These are phyloP conservation scores for Dreissena rostriformis DNA, from an alignment of 1,140 invertebrate species.

Conservation along the genomic window DNA sequence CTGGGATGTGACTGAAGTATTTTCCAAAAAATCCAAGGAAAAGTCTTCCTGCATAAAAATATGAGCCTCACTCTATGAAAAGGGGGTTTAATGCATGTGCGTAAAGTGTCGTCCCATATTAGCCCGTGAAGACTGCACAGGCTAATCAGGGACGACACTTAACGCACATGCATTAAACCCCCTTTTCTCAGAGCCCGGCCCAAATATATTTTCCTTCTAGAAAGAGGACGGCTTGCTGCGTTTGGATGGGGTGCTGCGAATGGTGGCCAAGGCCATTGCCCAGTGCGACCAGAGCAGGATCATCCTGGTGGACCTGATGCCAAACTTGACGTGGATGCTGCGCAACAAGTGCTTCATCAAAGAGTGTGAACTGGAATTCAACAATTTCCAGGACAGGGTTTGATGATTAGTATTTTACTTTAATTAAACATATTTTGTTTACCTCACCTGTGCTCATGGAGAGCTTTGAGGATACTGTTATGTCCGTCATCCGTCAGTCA, in stretches of 20 bases:
- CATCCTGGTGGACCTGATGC: constrained; percentile 45
- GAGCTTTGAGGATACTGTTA: not conserved
- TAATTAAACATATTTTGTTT: not conserved
- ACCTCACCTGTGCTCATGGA: not conserved
- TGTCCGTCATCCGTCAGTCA: not conserved
- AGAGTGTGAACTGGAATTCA: constrained; percentile 45
- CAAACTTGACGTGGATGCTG: constrained; percentile 52
- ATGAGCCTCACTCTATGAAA: too few relatives aligned
- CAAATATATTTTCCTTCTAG: constrained; percentile 17
- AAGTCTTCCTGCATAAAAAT: too few relatives aligned
- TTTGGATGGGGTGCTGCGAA: constrained; percentile 32
- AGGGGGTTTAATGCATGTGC: too few relatives aligned
- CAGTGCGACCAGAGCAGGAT: not conserved
- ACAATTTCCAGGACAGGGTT: constrained; percentile 36
- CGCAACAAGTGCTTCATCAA: constrained; percentile 47
- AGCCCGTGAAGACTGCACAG: too few relatives aligned
- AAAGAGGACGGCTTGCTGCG: constrained; percentile 23
- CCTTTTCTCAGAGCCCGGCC: not conserved
- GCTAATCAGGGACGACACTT: too few relatives aligned
- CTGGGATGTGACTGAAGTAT: too few relatives aligned
- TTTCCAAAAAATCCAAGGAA: too few relatives aligned
- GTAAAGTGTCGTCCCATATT: too few relatives aligned
- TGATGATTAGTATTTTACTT: not conserved
- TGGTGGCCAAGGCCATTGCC: constrained; percentile 1
- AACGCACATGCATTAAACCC: too few relatives aligned